Evolutionary conservation across 1,140 invertebrate genomes (phyloP).

Genomic region (Atta cephalotes): DNA sequence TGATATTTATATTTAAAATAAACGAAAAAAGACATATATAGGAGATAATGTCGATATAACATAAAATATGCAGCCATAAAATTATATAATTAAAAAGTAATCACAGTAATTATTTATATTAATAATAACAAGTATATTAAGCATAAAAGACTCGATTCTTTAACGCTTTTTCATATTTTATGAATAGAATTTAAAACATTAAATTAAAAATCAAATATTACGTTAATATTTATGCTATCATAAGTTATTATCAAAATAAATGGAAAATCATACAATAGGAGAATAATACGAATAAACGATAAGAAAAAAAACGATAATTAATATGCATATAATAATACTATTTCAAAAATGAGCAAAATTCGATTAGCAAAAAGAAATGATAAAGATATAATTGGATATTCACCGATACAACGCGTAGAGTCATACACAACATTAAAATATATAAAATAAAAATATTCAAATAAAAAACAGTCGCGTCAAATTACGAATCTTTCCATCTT

Average conservation of each 20-base stretch:
- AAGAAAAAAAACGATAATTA: neutral
- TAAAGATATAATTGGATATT: neutral
- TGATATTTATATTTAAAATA: neutral
- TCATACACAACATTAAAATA: neutral
- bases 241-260: neutral
- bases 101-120: slow-evolving; percentile 12
- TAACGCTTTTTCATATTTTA: neutral
- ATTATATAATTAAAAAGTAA: neutral
- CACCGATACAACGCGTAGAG: neutral
- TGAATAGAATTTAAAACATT: neutral
- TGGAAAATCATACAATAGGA: neutral
- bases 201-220: neutral
- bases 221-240: neutral
- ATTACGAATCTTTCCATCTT: too few relatives aligned
- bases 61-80: neutral
- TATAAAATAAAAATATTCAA: slow-evolving; percentile 5
- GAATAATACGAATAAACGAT: neutral
- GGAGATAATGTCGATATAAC: neutral
- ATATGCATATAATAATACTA: neutral
- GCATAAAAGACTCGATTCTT: neutral
- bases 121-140: neutral
- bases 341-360: neutral
- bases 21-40: neutral
- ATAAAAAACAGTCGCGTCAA: neutral
- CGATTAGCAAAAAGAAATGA: neutral